Percentiles rank a stretch among this genome's conserved stretches.
Conservation (phyloP, 2,888 invertebrate species). For the Amitus sp. region DNA sequence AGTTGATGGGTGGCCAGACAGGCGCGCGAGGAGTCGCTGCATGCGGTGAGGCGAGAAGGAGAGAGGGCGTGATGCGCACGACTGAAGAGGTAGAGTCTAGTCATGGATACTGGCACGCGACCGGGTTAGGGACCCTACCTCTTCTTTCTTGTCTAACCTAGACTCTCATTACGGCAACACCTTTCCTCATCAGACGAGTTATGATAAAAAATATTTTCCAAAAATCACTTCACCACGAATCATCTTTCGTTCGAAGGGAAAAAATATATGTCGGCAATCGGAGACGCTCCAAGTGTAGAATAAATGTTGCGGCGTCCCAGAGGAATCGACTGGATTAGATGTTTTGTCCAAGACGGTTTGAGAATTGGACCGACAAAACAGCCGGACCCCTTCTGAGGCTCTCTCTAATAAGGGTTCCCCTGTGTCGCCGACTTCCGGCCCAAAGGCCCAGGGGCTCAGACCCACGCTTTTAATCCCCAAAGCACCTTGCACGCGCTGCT, state of each 20-base stretch:
- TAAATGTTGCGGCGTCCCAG: background rate
- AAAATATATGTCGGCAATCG: background rate
- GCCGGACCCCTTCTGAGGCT: conserved; percentile 36
- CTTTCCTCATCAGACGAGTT: conserved; percentile 26
- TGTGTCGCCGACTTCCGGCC: conserved; percentile 60
- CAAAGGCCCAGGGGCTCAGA: conserved; percentile 34
- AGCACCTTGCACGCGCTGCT: conserved; percentile 64
- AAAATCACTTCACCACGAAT: too few species aligned
- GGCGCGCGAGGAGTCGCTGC: conserved; percentile 34
- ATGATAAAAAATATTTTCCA: too few species aligned
- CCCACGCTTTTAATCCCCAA: conserved; percentile 51
- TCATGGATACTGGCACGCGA: conserved; percentile 54
- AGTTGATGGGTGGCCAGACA: conserved; percentile 59
- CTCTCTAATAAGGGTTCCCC: conserved; percentile 54
- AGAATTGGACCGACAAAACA: conserved; percentile 5
- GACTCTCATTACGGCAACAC: conserved; percentile 39
- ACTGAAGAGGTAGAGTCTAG: conserved; percentile 34
- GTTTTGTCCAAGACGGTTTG: background rate
- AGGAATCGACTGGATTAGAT: background rate
- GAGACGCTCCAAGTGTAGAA: background rate
- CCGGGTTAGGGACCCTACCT: conserved; percentile 44
- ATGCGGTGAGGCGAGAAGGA: conserved; percentile 32
- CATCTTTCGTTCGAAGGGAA: too few species aligned
- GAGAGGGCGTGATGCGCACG: conserved; percentile 24
- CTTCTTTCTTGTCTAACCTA: conserved; percentile 32